phyloP scores from a whole-genome alignment of 2,797 vertebrate genomes.

The Epinephelus coioides region DNA sequence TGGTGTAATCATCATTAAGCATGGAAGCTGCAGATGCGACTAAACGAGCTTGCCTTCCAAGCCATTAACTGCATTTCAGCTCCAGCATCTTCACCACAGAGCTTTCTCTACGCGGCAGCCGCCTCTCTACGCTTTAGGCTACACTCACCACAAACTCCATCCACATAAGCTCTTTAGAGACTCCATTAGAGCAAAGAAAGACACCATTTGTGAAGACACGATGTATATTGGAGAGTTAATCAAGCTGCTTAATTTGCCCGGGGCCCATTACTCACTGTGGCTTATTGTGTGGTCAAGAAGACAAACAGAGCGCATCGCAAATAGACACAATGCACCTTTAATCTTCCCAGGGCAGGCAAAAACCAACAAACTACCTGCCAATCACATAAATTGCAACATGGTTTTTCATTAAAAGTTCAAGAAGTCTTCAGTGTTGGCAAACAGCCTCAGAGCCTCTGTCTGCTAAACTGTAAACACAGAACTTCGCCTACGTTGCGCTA shows the following conservation, averaged over 20 bases:
- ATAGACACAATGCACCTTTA: slow-evolving; percentile 60
- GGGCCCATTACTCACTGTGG: slow-evolving; percentile 66
- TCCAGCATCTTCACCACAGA: slow-evolving; percentile 77
- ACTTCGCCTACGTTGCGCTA: slow-evolving; percentile 13
- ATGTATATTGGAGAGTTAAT: slow-evolving; percentile 75
- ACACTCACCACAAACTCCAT: slow-evolving; percentile 49
- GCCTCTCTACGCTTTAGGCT: slow-evolving; percentile 42
- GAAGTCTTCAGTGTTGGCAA: slow-evolving; percentile 67
- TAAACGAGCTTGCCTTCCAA: slow-evolving; percentile 83
- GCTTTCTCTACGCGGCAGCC: slow-evolving; percentile 62
- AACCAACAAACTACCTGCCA: slow-evolving; percentile 65
- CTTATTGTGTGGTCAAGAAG: slow-evolving; percentile 73
- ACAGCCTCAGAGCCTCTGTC: slow-evolving; percentile 64
- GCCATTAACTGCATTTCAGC: slow-evolving; percentile 83
- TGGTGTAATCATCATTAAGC: slow-evolving; percentile 61
- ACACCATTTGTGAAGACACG: slow-evolving; percentile 68
- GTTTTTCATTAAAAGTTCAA: slow-evolving; percentile 76
- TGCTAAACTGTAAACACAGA: slow-evolving; percentile 69
- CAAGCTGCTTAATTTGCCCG: slow-evolving; percentile 70
- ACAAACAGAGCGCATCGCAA: slow-evolving; percentile 58
- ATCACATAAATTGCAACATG: slow-evolving; percentile 65
- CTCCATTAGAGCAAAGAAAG: slow-evolving; percentile 65
- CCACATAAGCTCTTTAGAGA: slow-evolving; percentile 69
- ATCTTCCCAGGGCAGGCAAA: slow-evolving; percentile 49
- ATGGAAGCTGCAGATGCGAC: slow-evolving; percentile 51